Base-by-base conservation (phyloP, 2,888 invertebrate species). In the Dolomedes plantarius region DNA sequence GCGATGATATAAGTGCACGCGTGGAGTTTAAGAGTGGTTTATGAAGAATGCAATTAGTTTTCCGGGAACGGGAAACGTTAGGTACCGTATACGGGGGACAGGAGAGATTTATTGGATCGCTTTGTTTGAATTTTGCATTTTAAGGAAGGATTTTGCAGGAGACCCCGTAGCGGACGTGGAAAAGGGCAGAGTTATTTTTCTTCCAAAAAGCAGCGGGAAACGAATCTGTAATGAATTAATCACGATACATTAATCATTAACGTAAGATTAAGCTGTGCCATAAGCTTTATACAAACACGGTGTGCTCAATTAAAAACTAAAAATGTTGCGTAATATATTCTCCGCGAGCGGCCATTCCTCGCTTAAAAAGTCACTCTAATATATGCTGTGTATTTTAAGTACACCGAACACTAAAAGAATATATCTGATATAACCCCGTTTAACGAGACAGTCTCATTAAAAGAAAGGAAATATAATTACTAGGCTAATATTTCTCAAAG, bases 41-140 rank as follows among this genome's bases (percentile, higher is more conserved):
- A 85, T 85, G 77, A 85, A 85, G 83, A 85, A 85, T 77, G 83
- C 83, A 77, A 85, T 85, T 85, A 85, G 76, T 85, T 82, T 73
- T 77, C 39, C 23, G 23, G 39, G 50, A 68, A 62, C 62, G 32
- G 68, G 78, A 50, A 29, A 32, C 46, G 72, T 31, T 62, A 71
- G 78, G 50, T 68, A 64, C 5, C 0, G 36, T 29, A 36, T n/a
- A 36, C 19, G 28, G 36, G 19, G 31, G n/a, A 31, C 19, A 32
- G 73, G 27, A 28, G 39, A 80, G 72, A 81, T 81, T 81, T 81
- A 81, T 80, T 73, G 68, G 81, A 29, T 31, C 11, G 39, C 74
- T 75, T 74, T 69, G 62, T 81, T 81, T 75, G 64, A 41, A 81
- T 73, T 80, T 74, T 73, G 65, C 62, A 50, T 64, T 71, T 73